These are phyloP conservation scores for Anas bernieri DNA, from an alignment of 2,797 vertebrate species.

Conservation along the genomic window DNA sequence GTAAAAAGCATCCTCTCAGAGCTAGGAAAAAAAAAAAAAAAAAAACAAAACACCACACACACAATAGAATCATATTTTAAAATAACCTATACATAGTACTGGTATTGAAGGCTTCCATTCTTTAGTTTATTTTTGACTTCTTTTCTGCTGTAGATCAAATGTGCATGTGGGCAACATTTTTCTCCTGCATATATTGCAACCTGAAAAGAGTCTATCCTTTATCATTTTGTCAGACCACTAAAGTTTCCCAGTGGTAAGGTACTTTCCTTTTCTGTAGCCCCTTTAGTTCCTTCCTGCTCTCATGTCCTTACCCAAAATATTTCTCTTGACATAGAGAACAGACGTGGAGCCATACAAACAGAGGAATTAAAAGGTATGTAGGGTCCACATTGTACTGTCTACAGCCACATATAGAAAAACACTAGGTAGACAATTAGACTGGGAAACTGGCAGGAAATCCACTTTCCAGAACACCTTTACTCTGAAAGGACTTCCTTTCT, in stretches of 20 bases:
- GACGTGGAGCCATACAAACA: not conserved
- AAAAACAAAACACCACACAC: too few relatives aligned
- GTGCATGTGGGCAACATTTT: not conserved
- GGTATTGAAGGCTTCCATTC: not conserved
- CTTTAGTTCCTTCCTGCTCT: not conserved
- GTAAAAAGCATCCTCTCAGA: not conserved
- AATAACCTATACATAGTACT: not conserved
- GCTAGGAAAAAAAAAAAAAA: too few relatives aligned
- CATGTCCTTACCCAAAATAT: not conserved
- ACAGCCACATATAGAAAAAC: not conserved
- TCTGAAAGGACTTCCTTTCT: not conserved
- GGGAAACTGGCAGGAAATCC: not conserved
- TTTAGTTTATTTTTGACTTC: not conserved
- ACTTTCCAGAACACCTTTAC: not conserved
- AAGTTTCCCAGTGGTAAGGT: not conserved
- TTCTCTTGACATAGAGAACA: not conserved
- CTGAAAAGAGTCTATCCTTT: not conserved
- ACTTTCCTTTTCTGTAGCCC: not conserved
- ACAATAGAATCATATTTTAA: not conserved
- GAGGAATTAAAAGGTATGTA: not conserved
- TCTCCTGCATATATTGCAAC: not conserved
- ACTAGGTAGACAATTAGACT: not conserved
- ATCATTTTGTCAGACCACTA: not conserved
- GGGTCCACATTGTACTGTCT: not conserved
- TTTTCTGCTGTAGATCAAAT: not conserved